These are phyloP conservation scores for Chrysolina haemoptera DNA, from an alignment of 2,888 invertebrate species.

Conservation along the genomic window DNA sequence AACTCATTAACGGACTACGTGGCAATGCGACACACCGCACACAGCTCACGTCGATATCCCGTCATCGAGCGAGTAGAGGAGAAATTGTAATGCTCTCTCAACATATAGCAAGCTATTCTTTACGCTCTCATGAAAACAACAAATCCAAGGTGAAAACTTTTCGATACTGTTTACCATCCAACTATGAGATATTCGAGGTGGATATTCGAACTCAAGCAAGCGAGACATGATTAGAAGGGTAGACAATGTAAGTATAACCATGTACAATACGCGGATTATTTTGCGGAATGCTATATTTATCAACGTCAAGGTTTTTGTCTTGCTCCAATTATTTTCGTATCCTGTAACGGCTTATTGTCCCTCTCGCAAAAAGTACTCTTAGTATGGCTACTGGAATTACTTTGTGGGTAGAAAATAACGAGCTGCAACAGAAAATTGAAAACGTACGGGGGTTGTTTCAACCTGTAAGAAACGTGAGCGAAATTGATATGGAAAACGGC, in stretches of 20 bases:
- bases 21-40: too few relatives aligned
- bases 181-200: neutral
- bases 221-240: slow-evolving; percentile 1
- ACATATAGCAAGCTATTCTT: too few relatives aligned
- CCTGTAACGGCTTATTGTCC: slow-evolving; percentile 8
- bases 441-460: too few relatives aligned
- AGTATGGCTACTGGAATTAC: neutral
- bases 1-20: too few relatives aligned
- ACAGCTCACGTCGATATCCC: too few relatives aligned
- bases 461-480: too few relatives aligned
- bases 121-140: too few relatives aligned
- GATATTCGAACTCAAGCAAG: neutral
- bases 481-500: too few relatives aligned
- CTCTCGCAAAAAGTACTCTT: neutral
- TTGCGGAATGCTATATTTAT: slow-evolving; percentile 4
- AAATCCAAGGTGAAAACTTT: too few relatives aligned
- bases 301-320: slow-evolving; percentile 30
- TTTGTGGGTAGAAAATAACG: neutral
- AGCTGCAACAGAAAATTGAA: neutral
- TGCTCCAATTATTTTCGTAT: slow-evolving; percentile 28
- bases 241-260: slow-evolving; percentile 8
- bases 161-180: too few relatives aligned
- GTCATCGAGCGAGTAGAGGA: too few relatives aligned
- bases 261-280: slow-evolving; percentile 1
- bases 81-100: too few relatives aligned